These are phyloP conservation scores for Ctenochaetus hawaiiensis DNA, from an alignment of 2,797 vertebrate species.

Conservation along the genomic window DNA sequence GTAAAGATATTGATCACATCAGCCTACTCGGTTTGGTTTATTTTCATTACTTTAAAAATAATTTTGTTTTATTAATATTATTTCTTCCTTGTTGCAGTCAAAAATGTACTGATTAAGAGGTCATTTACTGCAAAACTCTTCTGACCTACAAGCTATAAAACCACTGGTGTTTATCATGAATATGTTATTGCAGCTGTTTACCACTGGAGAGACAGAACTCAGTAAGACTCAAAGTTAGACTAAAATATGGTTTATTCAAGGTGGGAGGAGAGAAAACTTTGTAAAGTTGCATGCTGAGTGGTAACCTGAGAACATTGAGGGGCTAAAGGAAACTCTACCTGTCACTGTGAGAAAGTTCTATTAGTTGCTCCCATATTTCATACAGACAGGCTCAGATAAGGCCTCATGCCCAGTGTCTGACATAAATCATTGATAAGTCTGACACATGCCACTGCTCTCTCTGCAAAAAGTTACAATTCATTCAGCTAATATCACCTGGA, in stretches of 20 bases:
- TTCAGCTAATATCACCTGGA: constrained; percentile 27
- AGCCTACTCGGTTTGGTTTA: too few species aligned
- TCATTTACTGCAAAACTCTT: too few species aligned
- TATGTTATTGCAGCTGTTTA: too few species aligned
- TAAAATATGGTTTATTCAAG: neutral
- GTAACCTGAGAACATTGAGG: constrained; percentile 29
- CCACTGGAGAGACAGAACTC: too few species aligned
- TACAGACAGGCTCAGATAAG: constrained; percentile 59
- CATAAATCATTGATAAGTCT: constrained; percentile 65
- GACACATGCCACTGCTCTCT: constrained; percentile 21
- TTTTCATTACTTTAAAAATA: too few species aligned
- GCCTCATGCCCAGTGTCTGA: constrained; percentile 33
- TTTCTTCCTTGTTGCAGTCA: too few species aligned
- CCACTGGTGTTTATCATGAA: too few species aligned
- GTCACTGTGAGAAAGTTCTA: constrained; percentile 42
- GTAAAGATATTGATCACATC: too few species aligned
- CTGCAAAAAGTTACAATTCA: constrained; percentile 22
- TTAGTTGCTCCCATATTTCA: constrained; percentile 71
- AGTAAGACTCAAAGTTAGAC: neutral
- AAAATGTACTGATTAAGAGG: too few species aligned
- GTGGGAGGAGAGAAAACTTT: neutral
- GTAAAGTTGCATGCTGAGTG: neutral
- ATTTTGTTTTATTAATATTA: too few species aligned
- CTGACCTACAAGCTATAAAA: too few species aligned
- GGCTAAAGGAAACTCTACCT: constrained; percentile 28